phyloP scores from a whole-genome alignment of 2,888 invertebrate genomes.

The Erpobdella octoculata region DNA sequence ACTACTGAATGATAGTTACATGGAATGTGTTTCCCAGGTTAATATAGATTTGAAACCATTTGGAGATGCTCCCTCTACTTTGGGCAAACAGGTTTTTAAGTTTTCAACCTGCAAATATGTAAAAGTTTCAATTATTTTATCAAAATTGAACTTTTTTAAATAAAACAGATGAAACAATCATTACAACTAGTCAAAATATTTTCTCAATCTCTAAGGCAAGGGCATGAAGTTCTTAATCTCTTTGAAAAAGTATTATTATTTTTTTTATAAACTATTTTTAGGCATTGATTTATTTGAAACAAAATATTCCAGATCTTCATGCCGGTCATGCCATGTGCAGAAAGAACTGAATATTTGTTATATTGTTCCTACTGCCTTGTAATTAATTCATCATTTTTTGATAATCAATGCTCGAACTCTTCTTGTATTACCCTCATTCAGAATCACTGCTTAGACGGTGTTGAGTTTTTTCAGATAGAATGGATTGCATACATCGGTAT shows the following conservation, averaged over 20 bases:
- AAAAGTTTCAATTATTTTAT: background rate
- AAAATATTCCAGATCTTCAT: background rate
- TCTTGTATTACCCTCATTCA: background rate
- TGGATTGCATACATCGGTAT: background rate
- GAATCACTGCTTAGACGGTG: background rate
- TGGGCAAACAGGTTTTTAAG: background rate
- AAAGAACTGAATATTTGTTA: background rate
- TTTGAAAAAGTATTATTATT: background rate
- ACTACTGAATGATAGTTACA: background rate
- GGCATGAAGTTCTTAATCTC: background rate
- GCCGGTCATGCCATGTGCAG: background rate
- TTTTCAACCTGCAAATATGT: background rate
- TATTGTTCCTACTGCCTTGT: background rate
- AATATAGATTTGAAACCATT: background rate
- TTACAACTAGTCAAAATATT: slow-evolving; percentile 5
- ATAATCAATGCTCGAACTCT: background rate
- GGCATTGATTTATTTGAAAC: background rate
- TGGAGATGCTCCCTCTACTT: background rate
- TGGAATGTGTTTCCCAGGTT: background rate
- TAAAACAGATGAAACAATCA: slow-evolving; percentile 8
- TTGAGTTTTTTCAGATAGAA: background rate
- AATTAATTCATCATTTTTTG: background rate
- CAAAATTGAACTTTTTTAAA: background rate
- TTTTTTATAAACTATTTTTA: background rate
- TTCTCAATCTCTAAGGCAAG: slow-evolving; percentile 3